Evolutionary conservation across 2,888 invertebrate species (phyloP).

Genomic region (Sacculina carcini): DNA sequence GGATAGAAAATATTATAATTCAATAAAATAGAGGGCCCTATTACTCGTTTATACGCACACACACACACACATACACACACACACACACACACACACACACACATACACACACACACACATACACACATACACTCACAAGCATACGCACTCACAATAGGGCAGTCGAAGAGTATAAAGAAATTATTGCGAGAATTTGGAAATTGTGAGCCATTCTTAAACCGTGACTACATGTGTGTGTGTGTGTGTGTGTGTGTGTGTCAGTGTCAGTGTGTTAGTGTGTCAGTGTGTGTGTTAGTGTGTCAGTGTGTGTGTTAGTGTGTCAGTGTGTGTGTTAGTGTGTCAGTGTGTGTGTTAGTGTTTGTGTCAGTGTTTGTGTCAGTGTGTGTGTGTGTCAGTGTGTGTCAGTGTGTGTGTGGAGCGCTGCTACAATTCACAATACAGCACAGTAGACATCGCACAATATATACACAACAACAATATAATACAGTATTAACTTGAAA

Average conservation of each 20-base stretch:
- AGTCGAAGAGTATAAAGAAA: not conserved
- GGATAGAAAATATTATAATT: no score
- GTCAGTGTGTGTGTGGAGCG: not conserved
- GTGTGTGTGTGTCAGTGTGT: not conserved
- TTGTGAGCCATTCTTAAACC: no score
- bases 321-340: no score
- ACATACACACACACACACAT: not conserved
- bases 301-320: no score
- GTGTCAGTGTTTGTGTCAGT: no score
- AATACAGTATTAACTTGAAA: not conserved
- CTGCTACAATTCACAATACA: not conserved
- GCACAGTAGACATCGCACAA: not conserved
- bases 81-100: not conserved
- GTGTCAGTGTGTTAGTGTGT: no score
- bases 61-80: constrained; percentile 2
- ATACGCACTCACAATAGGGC: no score
- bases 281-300: no score
- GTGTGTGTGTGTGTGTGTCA: not conserved
- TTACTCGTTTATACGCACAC: not conserved
- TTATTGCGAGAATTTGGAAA: no score
- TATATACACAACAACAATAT: not conserved
- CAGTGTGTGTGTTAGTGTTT: no score
- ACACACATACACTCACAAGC: no score
- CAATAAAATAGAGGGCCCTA: no score
- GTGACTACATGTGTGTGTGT: constrained; percentile 3